phyloP scores from a whole-genome alignment of 1,140 invertebrate species.

The Tetramorium alpestre region DNA sequence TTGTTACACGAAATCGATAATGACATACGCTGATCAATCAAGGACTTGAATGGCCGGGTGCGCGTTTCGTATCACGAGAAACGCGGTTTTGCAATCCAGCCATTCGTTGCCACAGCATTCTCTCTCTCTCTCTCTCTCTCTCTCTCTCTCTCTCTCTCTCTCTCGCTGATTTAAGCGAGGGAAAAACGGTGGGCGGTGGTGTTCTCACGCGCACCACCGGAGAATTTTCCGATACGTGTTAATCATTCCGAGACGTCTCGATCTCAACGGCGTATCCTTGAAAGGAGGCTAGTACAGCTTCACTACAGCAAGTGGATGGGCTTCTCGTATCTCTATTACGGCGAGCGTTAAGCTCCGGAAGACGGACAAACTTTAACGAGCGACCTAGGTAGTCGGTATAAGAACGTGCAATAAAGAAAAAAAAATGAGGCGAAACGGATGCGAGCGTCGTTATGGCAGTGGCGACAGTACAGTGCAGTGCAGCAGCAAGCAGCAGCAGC shows the following conservation, averaged over 20 bases:
- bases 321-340: slow-evolving; percentile 45
- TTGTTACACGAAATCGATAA: slow-evolving; percentile 40
- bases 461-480: neutral
- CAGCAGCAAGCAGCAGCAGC: neutral
- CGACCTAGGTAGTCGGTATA: slow-evolving; percentile 44
- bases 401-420: slow-evolving; percentile 53
- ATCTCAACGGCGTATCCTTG: neutral
- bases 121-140: neutral
- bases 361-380: slow-evolving; percentile 67
- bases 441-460: slow-evolving; percentile 37
- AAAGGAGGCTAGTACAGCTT: neutral
- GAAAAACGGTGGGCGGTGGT: slow-evolving; percentile 8
- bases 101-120: neutral
- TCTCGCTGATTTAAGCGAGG: slow-evolving; percentile 27
- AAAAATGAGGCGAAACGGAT: slow-evolving; percentile 62
- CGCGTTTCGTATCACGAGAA: slow-evolving; percentile 19
- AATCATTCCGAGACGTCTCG: slow-evolving; percentile 43
- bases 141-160: neutral
- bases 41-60: neutral
- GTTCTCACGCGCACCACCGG: neutral
- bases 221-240: slow-evolving; percentile 47
- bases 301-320: neutral
- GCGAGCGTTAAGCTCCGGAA: slow-evolving; percentile 60
- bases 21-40: slow-evolving; percentile 33
- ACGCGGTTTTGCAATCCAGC: neutral